Percentiles rank a stretch among this genome's conserved stretches.
These are phyloP conservation scores for Myxocyprinus asiaticus DNA, from an alignment of 2,113 vertebrate species.

Conservation along the genomic window DNA sequence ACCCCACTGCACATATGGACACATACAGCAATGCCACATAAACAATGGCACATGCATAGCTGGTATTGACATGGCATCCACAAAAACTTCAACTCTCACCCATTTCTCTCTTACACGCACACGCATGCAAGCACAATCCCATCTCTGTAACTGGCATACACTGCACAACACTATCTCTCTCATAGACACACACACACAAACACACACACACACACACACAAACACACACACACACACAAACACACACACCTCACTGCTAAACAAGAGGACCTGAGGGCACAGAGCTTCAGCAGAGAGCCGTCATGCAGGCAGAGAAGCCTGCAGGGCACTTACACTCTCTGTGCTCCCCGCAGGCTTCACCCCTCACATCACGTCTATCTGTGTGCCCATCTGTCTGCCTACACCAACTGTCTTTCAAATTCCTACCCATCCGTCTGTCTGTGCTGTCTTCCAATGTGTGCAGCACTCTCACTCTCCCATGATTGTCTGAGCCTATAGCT, in stretches of 20 bases:
- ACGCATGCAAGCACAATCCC: background rate
- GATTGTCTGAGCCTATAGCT: background rate
- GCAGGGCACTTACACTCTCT: conserved; percentile 24
- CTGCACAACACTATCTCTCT: no score
- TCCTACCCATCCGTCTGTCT: background rate
- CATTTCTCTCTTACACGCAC: background rate
- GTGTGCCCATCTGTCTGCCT: background rate
- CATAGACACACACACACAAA: background rate
- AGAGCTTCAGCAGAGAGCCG: conserved; percentile 15
- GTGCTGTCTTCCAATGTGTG: background rate
- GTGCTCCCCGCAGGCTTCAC: conserved; percentile 22
- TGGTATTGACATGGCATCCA: no score
- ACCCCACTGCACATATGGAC: no score
- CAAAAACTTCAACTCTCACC: no score
- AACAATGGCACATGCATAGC: no score
- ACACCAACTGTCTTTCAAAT: background rate
- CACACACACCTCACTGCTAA: background rate
- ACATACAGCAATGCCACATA: no score
- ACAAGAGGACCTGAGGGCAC: conserved; percentile 32
- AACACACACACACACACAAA: background rate
- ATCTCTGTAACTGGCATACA: no score
- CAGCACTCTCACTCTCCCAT: background rate
- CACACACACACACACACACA: background rate
- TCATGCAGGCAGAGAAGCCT: conserved; percentile 38
- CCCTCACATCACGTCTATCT: conserved; percentile 34